Evolutionary conservation across 1,140 invertebrate genomes (phyloP).

Genomic region (Apis dorsata): DNA sequence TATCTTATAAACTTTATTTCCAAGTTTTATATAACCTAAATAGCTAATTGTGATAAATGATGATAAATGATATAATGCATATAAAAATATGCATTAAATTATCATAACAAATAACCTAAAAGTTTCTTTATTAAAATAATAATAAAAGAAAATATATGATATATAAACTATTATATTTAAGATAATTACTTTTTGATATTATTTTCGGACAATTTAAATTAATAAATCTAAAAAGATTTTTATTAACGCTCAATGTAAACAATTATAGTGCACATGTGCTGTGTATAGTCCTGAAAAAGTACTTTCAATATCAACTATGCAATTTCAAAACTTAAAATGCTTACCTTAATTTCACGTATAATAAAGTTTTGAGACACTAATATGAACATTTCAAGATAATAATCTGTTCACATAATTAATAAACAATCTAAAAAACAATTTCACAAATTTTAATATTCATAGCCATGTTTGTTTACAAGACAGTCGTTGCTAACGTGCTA

Average conservation of each 20-base stretch:
- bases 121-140: background rate
- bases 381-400: constrained; percentile 14
- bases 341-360: constrained; percentile 10
- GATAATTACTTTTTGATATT: background rate
- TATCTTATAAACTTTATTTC: constrained; percentile 29
- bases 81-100: background rate
- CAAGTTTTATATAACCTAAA: constrained; percentile 14
- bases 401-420: constrained; percentile 36
- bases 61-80: background rate
- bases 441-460: constrained; percentile 70
- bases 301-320: background rate
- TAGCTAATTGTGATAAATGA: background rate
- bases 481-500: constrained; percentile 67
- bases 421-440: constrained; percentile 4
- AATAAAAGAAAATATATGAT: background rate
- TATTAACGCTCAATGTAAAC: constrained; percentile 7
- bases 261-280: constrained; percentile 37
- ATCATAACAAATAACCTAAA: background rate
- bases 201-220: background rate
- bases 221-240: background rate
- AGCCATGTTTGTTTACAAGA: constrained; percentile 76
- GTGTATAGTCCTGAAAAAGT: constrained; percentile 3
- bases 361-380: background rate
- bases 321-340: constrained; percentile 5
- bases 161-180: background rate